Base-by-base conservation (phyloP, 2,888 invertebrate genomes). In the Tipula helvola region DNA sequence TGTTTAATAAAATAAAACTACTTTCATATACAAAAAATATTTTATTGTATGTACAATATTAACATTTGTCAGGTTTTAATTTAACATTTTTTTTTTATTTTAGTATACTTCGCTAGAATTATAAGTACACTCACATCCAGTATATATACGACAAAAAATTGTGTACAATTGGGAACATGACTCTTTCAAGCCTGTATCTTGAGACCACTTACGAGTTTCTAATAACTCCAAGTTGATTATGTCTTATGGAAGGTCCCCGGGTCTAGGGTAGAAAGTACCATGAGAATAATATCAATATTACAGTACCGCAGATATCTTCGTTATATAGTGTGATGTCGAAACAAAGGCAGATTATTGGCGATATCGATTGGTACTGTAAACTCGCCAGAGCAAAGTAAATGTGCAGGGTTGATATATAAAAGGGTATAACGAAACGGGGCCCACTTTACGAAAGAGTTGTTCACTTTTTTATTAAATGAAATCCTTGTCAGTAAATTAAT, bases 221-320 rank as follows among this genome's bases (percentile, higher is more conserved):
- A 28, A 71, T 71, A 71, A 71, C 71, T 71, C 71, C 10, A 28
- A 7, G 39, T 39, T 3, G 0, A 8, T 3, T 28, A 28, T 2
- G 71, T 71, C 71, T 71, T 71, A 71, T 71, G 71, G 71, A 71
- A 71, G 71, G 71, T 71, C 71, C 71, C 71, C 71, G 71, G 71
- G 71, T 71, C 28, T 71, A 71, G 13, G 71, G 71, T 71, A 71
- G 71, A 28, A 71, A 71, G 71, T 71, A 71, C 71, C 71, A 71
- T 71, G 71, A 71, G 28, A 71, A 28, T 71, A 71, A 71, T 28
- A 28, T 71, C 71, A 71, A 71, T 71, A 71, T 71, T 71, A 71
- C 71, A 71, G 71, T 71, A 10, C 28, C 71, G 71, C 28, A 71
- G 71, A 71, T 10, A 28, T 71, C 71, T 71, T 71, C 28, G 71